These are phyloP conservation scores for Calliopum simillimum DNA, from an alignment of 2,888 invertebrate genomes.

Conservation along the genomic window DNA sequence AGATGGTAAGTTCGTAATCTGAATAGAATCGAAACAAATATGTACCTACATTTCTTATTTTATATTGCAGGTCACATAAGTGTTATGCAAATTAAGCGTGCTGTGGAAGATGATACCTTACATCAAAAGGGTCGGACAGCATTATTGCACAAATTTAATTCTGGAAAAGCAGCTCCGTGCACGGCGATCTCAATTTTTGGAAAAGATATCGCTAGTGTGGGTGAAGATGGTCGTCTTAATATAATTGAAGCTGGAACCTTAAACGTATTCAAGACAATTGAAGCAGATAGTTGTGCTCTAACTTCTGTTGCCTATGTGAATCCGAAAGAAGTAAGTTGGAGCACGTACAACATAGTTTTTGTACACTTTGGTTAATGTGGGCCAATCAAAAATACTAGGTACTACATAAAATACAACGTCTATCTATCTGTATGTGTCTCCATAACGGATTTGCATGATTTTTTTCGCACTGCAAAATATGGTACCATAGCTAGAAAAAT, in stretches of 20 bases:
- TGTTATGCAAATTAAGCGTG: slow-evolving; percentile 74
- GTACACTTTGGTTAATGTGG: slow-evolving; percentile 3
- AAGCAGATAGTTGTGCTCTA: slow-evolving; percentile 84
- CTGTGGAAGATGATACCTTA: slow-evolving; percentile 71
- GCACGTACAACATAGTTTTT: slow-evolving; percentile 11
- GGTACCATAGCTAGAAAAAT: too few relatives aligned
- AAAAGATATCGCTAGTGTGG: slow-evolving; percentile 83
- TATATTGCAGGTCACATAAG: slow-evolving; percentile 74
- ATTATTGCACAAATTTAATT: slow-evolving; percentile 75
- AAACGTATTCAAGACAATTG: slow-evolving; percentile 67
- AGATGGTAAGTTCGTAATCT: slow-evolving; percentile 70
- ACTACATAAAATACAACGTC: too few relatives aligned
- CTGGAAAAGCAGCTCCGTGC: slow-evolving; percentile 74
- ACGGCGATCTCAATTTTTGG: slow-evolving; percentile 82
- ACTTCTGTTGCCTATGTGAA: slow-evolving; percentile 82
- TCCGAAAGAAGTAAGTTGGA: slow-evolving; percentile 68
- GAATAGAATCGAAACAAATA: neutral
- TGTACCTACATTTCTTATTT: neutral
- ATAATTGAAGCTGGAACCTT: slow-evolving; percentile 69
- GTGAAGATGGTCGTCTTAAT: slow-evolving; percentile 83
- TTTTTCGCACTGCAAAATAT: too few relatives aligned
- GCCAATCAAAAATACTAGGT: too few relatives aligned
- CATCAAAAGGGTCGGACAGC: slow-evolving; percentile 74
- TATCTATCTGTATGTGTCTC: too few relatives aligned
- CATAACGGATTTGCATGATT: too few relatives aligned